Evolutionary conservation across 2,797 vertebrate genomes (phyloP).

Genomic region (Peromyscus attwateri): DNA sequence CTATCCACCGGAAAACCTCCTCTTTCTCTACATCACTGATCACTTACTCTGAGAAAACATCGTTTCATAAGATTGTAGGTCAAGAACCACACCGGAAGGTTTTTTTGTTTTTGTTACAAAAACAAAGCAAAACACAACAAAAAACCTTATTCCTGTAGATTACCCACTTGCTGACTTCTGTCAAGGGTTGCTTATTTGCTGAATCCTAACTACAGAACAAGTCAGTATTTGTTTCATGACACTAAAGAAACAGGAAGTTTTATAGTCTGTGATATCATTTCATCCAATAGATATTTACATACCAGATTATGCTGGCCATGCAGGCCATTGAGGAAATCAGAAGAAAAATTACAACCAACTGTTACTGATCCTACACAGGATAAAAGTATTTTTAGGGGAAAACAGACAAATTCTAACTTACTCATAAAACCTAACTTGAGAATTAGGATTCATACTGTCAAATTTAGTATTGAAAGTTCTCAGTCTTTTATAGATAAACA

Average conservation of each 20-base stretch:
- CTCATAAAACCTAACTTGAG: background rate
- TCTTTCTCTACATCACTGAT: too few species aligned
- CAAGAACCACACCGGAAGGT: background rate
- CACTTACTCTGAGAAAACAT: background rate
- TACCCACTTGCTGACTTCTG: background rate
- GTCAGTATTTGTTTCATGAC: background rate
- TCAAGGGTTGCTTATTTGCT: background rate
- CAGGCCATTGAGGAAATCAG: background rate
- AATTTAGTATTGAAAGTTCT: background rate
- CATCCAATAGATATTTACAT: background rate
- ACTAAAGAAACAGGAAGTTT: too few species aligned
- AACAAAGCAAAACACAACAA: background rate
- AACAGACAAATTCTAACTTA: background rate
- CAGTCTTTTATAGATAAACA: background rate
- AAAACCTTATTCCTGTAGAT: background rate
- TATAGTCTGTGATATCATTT: background rate
- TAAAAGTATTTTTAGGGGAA: background rate
- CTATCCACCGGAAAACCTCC: too few species aligned
- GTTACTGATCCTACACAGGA: too few species aligned
- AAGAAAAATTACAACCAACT: background rate
- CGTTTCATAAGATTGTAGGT: background rate
- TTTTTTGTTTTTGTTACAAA: background rate
- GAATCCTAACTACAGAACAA: background rate
- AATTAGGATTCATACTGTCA: background rate
- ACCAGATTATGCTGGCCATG: background rate